These are phyloP conservation scores for Actinernus sp. DNA, from an alignment of 92 coral and sea anemone species.

Conservation along the genomic window DNA sequence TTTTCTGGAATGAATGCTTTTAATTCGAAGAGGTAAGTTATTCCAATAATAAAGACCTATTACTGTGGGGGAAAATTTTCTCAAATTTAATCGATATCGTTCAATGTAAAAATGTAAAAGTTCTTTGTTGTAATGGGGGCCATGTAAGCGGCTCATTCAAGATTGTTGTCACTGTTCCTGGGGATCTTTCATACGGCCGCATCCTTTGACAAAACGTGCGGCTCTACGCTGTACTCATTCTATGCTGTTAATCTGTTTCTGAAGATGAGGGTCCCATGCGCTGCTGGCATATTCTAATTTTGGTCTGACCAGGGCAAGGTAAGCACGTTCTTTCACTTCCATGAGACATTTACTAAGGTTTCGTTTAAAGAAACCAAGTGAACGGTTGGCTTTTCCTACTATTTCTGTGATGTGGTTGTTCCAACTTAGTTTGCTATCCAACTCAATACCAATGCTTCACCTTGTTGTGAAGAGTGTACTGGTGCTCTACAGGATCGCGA, in stretches of 20 bases:
- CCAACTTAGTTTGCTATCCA: constrained; percentile 3
- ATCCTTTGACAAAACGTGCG: neutral
- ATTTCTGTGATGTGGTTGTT: constrained; percentile 12
- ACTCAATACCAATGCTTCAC: constrained; percentile 5
- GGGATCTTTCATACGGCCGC: too few relatives aligned
- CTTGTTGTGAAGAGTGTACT: constrained; percentile 9
- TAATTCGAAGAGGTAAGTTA: too few relatives aligned
- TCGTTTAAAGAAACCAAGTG: constrained; percentile 10
- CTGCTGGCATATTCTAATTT: constrained; percentile 2
- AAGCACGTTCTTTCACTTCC: constrained; percentile 3
- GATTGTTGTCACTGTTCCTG: too few relatives aligned
- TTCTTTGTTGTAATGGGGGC: too few relatives aligned
- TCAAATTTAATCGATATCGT: too few relatives aligned
- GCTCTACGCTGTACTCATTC: constrained; percentile 1
- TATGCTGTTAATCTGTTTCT: neutral
- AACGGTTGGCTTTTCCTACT: constrained; percentile 11
- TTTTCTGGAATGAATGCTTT: too few relatives aligned
- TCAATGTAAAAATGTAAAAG: too few relatives aligned
- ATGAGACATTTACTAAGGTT: constrained; percentile 4
- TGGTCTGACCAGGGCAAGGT: neutral
- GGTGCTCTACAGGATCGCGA: constrained; percentile 10
- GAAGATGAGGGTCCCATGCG: constrained; percentile 8
- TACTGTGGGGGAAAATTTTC: too few relatives aligned
- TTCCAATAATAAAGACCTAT: too few relatives aligned
- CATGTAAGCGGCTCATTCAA: too few relatives aligned